These are phyloP conservation scores for Automeris io DNA, from an alignment of 2,888 invertebrate species.

Conservation along the genomic window DNA sequence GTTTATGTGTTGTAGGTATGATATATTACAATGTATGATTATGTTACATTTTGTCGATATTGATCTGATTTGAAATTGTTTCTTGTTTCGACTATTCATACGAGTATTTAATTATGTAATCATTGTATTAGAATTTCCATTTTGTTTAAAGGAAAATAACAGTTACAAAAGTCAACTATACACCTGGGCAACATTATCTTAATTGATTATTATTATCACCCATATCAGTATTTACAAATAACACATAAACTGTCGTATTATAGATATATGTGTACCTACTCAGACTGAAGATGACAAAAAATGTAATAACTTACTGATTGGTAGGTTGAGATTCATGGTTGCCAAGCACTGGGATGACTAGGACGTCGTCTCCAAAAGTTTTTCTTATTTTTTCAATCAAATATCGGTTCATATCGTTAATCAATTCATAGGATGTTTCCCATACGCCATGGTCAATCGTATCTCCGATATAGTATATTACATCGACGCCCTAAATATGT, in stretches of 20 bases:
- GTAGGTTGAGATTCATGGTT: conserved; percentile 92
- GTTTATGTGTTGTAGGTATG: too few species aligned
- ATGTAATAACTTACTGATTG: conserved; percentile 81
- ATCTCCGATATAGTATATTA: conserved; percentile 91
- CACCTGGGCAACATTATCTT: not conserved
- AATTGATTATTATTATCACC: conserved; percentile 1
- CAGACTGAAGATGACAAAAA: not conserved
- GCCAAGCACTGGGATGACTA: conserved; percentile 83
- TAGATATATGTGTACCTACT: not conserved
- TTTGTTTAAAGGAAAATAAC: not conserved
- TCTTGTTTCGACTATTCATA: too few species aligned
- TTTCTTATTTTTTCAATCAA: conserved; percentile 68
- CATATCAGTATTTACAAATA: conserved; percentile 1
- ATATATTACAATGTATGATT: too few species aligned
- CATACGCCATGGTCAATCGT: conserved; percentile 92
- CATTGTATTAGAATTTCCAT: not conserved
- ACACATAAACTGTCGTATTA: not conserved
- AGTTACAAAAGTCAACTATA: too few species aligned
- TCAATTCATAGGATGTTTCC: conserved; percentile 83
- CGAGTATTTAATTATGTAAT: conserved; percentile 11
- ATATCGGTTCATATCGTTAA: conserved; percentile 75
- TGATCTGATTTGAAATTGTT: too few species aligned
- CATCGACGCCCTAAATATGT: conserved; percentile 71
- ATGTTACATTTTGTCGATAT: too few species aligned
- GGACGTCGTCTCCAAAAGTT: conserved; percentile 77